phyloP scores from a whole-genome alignment of 2,113 vertebrate species.

The Cyprinus carpio region DNA sequence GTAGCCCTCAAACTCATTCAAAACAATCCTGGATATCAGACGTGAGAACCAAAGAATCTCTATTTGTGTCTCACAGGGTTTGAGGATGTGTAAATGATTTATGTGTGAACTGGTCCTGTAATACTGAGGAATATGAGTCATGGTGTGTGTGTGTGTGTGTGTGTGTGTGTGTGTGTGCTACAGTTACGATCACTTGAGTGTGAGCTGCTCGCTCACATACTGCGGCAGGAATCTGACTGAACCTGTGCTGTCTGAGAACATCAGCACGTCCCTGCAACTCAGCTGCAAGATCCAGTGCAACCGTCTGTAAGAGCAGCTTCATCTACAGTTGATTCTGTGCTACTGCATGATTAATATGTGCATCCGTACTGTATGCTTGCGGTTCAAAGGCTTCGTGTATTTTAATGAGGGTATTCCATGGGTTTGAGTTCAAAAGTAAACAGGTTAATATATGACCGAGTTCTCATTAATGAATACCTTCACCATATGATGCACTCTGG shows the following conservation, averaged over 20 bases:
- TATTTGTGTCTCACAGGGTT: too few relatives aligned
- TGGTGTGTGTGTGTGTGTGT: not conserved
- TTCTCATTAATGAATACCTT: not conserved
- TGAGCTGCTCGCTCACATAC: conserved; percentile 67
- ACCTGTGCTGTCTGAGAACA: conserved; percentile 67
- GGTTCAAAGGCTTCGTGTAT: not conserved
- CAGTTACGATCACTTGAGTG: conserved; percentile 71
- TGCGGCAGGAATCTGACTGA: conserved; percentile 63
- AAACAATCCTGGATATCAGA: not conserved
- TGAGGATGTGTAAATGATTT: too few relatives aligned
- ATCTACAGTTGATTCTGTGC: not conserved
- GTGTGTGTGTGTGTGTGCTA: conserved; percentile 1
- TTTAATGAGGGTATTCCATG: not conserved
- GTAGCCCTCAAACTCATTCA: not conserved
- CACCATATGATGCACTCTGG: not conserved
- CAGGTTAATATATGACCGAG: not conserved
- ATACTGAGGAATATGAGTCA: not conserved
- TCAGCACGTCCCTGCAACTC: conserved; percentile 67
- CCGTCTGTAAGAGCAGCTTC: conserved; percentile 64
- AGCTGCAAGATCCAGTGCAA: conserved; percentile 69
- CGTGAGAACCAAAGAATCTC: too few relatives aligned
- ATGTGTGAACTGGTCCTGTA: too few relatives aligned
- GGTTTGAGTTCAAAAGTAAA: not conserved
- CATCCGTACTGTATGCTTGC: not conserved
- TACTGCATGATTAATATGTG: too few relatives aligned